Percentiles rank a stretch among this genome's conserved stretches.
Conservation (phyloP, 2,888 invertebrate genomes). For the Cheilosia grossa region DNA sequence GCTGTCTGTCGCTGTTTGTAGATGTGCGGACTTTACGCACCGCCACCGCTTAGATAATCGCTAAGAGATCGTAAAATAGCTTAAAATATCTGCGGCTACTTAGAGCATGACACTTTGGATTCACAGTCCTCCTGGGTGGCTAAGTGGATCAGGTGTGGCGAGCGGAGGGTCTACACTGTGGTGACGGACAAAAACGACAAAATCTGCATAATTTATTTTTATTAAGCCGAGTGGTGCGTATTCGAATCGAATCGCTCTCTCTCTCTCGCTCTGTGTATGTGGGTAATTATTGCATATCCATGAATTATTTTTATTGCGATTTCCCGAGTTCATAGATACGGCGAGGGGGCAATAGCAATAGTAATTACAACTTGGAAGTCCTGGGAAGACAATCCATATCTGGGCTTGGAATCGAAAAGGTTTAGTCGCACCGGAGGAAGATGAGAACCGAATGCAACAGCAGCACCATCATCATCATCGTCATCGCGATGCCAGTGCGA, state of each 20-base stretch:
- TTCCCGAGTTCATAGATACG: constrained; percentile 28
- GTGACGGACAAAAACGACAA: constrained; percentile 37
- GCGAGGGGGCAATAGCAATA: constrained; percentile 6
- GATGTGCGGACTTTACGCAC: constrained; percentile 22
- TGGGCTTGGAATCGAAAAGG: constrained; percentile 59
- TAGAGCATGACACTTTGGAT: constrained; percentile 43
- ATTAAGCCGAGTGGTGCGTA: constrained; percentile 45
- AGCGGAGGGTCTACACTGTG: not conserved
- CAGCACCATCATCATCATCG: constrained; percentile 5
- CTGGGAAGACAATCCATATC: constrained; percentile 69
- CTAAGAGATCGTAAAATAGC: constrained; percentile 51
- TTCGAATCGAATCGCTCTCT: constrained; percentile 48
- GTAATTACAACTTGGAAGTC: constrained; percentile 59
- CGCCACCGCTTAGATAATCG: constrained; percentile 25
- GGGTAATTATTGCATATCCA: constrained; percentile 73
- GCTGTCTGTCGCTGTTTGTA: not conserved
- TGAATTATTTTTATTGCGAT: constrained; percentile 68
- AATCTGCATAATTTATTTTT: constrained; percentile 65
- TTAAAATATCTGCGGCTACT: constrained; percentile 68
- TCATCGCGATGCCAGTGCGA: constrained; percentile 29
- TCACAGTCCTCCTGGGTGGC: constrained; percentile 68
- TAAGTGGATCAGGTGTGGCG: constrained; percentile 64
- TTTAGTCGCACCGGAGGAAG: constrained; percentile 43
- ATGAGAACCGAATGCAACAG: constrained; percentile 7
- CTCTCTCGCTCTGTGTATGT: not conserved